A percentile compares a stretch with the other conserved stretches of the same genome.
Conservation (phyloP, 2,888 invertebrate genomes). For the Anagyrus pseudococci region DNA sequence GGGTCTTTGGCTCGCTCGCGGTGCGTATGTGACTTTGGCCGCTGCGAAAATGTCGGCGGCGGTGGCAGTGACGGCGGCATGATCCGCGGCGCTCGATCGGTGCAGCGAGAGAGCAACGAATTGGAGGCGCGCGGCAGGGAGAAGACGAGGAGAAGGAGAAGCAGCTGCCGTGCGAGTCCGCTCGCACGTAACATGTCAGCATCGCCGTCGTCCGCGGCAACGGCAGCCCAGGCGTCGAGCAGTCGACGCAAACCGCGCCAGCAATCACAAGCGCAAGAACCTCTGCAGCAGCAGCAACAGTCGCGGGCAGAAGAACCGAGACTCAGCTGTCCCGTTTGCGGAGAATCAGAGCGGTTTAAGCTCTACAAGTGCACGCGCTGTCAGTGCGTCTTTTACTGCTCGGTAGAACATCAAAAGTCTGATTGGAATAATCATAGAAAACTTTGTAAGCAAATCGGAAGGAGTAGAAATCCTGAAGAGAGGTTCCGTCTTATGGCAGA, state of each 20-base stretch:
- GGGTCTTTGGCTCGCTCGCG: no score
- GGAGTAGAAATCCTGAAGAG: no score
- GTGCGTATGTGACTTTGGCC: slow-evolving; percentile 48
- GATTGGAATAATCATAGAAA: slow-evolving; percentile 82
- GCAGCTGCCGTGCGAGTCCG: slow-evolving; percentile 6
- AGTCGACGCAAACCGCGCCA: not conserved
- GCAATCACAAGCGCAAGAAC: not conserved
- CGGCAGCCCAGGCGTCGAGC: not conserved
- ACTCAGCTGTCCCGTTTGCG: slow-evolving; percentile 68
- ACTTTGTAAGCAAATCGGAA: slow-evolving; percentile 44
- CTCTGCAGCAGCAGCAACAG: slow-evolving; percentile 25
- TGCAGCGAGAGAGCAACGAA: not conserved
- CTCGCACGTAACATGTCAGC: not conserved
- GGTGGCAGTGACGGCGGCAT: slow-evolving; percentile 26
- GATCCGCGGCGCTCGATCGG: not conserved
- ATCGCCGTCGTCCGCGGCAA: not conserved
- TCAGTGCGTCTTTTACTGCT: slow-evolving; percentile 78
- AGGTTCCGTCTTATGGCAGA: no score
- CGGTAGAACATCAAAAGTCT: slow-evolving; percentile 77
- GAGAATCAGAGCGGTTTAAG: slow-evolving; percentile 62
- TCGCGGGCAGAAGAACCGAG: not conserved
- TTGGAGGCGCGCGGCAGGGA: slow-evolving; percentile 2
- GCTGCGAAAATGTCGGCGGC: slow-evolving; percentile 47
- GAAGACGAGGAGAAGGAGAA: slow-evolving; percentile 2
- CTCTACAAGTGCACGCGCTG: slow-evolving; percentile 79